Evolutionary conservation across 2,888 invertebrate species (phyloP), one percentile per base, ranked within the genome.

Genomic region (Deilephila elpenor): DNA sequence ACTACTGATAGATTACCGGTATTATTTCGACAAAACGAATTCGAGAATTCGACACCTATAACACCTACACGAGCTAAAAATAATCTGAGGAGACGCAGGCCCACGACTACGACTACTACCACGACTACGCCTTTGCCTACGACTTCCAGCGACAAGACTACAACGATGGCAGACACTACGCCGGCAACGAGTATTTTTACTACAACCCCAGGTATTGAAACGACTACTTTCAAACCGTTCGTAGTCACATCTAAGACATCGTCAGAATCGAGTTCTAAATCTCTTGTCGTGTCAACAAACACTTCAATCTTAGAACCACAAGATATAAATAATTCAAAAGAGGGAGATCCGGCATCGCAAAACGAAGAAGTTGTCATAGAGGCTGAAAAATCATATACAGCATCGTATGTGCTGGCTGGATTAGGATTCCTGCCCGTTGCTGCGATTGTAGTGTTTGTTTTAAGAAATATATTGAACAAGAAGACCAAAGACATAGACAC

Each of bases 381-480:
- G 87, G 95, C 95, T 80, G 93, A 95, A 56, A 95, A 96, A 64
- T 95, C 95, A 64, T 96, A 96, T 79, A 93, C 96, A 73, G 95
- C 96, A 0, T 96, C 96, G 0, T 95, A 96, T 77, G 95, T 96
- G 7, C 86, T 96, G 79, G 96, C 96, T 72, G 96, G 95, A 0
- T 87, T 96, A 70, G 96, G 96, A 11, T 95, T 96, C 80, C 84
- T 96, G 32, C 96, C 96, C 0, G 91, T 96, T 56, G 90, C 95
- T 71, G 95, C 96, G 20, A 96, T 96, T 53, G 89, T 96, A 70
- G 90, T 94, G 11, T 96, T 96, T 84, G 89, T 96, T 71, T 86
- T 95, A 80, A 93, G 95, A 77, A 95, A 95, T 80, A 85, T 95
- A 74, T 86, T 96, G 73, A 92, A 95, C 80, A 95, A 95, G 74